These are phyloP conservation scores for Sarcophaga carnaria DNA, from an alignment of 2,888 invertebrate species.

Conservation along the genomic window DNA sequence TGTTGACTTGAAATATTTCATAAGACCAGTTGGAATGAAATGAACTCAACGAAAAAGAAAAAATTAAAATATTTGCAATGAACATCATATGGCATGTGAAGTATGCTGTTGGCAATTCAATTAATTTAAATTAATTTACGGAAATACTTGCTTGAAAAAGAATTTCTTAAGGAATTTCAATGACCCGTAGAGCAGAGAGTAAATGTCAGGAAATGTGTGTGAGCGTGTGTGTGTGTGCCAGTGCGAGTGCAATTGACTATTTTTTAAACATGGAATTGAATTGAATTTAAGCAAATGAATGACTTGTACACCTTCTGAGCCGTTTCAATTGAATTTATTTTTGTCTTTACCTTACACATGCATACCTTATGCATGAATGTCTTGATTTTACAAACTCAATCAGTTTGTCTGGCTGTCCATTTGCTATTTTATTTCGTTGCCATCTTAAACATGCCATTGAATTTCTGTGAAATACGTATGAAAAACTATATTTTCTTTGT, in stretches of 20 bases:
- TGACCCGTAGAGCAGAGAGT: not conserved
- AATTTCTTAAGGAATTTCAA: not conserved
- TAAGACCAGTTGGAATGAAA: not conserved
- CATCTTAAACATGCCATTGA: too few species aligned
- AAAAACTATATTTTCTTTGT: too few species aligned
- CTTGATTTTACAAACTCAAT: too few species aligned
- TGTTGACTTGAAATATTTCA: not conserved
- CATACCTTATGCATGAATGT: too few species aligned
- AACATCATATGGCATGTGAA: slow-evolving; percentile 46
- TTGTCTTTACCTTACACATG: not conserved
- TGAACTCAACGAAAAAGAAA: not conserved
- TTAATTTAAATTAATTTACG: slow-evolving; percentile 57
- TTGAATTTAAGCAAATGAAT: not conserved
- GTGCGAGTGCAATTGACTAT: too few species aligned
- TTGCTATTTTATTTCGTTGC: too few species aligned
- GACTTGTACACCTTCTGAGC: too few species aligned
- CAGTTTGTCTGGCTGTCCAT: too few species aligned
- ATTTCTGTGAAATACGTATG: too few species aligned
- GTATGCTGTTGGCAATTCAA: slow-evolving; percentile 52
- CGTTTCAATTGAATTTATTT: slow-evolving; percentile 23
- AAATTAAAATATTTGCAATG: slow-evolving; percentile 36
- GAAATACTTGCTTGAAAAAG: not conserved
- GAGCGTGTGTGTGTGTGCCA: not conserved
- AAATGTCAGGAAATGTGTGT: not conserved
- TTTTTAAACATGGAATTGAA: not conserved